Percentiles rank a stretch among this genome's conserved stretches.
Evolutionary conservation across 2,888 invertebrate species (phyloP).

Genomic region (Chrysolina haemoptera): DNA sequence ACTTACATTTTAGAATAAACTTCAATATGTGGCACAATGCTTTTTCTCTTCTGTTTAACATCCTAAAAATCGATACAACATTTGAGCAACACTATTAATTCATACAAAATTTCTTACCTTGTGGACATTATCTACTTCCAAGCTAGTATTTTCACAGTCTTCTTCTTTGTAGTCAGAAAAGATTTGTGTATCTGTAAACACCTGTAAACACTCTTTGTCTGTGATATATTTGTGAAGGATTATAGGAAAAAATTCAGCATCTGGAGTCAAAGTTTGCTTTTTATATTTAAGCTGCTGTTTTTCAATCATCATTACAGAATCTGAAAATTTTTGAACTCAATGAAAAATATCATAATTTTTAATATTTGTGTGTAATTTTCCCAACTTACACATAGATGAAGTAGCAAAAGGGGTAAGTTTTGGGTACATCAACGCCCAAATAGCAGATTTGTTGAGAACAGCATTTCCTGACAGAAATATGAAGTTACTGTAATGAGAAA

Average conservation of each 20-base stretch:
- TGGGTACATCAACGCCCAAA: slow-evolving; percentile 84
- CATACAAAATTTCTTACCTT: not conserved
- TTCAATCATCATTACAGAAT: slow-evolving; percentile 67
- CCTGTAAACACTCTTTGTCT: slow-evolving; percentile 54
- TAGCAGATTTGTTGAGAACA: slow-evolving; percentile 83
- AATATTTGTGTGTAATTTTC: slow-evolving; percentile 19
- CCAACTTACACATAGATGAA: slow-evolving; percentile 68
- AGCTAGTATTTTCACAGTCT: slow-evolving; percentile 26
- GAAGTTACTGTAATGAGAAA: slow-evolving; percentile 83
- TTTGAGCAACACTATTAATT: not conserved
- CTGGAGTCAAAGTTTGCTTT: slow-evolving; percentile 60
- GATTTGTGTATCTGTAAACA: slow-evolving; percentile 40
- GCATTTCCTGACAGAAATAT: slow-evolving; percentile 82
- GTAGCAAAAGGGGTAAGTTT: slow-evolving; percentile 70
- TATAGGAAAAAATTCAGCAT: slow-evolving; percentile 61
- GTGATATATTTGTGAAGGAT: slow-evolving; percentile 53
- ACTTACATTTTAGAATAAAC: slow-evolving; percentile 56
- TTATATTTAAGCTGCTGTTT: slow-evolving; percentile 67
- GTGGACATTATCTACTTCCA: not conserved
- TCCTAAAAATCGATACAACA: slow-evolving; percentile 41
- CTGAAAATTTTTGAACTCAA: slow-evolving; percentile 58
- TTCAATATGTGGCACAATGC: slow-evolving; percentile 52
- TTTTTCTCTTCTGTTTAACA: slow-evolving; percentile 54
- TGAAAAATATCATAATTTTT: not conserved
- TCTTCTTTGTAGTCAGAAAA: slow-evolving; percentile 38